Evolutionary conservation across 1,140 invertebrate species (phyloP).

Genomic region (Ctenoplectra terminalis): DNA sequence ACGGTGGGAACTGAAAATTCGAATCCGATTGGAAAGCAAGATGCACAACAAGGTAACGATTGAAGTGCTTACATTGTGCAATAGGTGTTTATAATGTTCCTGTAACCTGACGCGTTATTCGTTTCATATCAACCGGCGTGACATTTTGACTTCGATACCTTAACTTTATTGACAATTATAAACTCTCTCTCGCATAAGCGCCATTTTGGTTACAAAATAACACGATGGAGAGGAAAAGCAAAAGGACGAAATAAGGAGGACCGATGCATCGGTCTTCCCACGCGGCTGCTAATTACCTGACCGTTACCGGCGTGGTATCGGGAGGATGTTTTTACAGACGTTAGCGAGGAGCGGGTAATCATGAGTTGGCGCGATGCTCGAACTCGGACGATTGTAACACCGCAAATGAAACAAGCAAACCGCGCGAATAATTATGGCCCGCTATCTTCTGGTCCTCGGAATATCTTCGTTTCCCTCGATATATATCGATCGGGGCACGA

Average conservation of each 20-base stretch:
- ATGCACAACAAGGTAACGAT: neutral
- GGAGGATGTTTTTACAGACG: conserved; percentile 45
- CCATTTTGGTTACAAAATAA: neutral
- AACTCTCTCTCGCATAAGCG: neutral
- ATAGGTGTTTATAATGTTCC: neutral
- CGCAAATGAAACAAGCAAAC: conserved; percentile 1
- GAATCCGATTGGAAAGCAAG: neutral
- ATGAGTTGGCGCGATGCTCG: conserved; percentile 38
- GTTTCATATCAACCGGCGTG: neutral
- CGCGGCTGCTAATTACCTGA: conserved; percentile 49
- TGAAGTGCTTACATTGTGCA: neutral
- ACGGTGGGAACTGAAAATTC: conserved; percentile 21
- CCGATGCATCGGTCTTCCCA: conserved; percentile 46
- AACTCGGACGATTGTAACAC: neutral
- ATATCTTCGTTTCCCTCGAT: conserved; percentile 15
- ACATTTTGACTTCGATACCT: neutral
- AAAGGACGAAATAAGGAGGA: neutral
- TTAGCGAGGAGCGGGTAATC: conserved; percentile 38
- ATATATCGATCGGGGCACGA: conserved; percentile 59
- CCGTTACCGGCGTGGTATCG: conserved; percentile 40
- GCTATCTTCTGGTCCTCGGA: neutral
- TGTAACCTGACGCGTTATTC: neutral
- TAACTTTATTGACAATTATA: neutral
- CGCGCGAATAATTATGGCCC: conserved; percentile 30
- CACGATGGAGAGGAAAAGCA: neutral